Conservation (phyloP, 2,113 vertebrate genomes). For the Stomatorhinus ivindoensis region DNA sequence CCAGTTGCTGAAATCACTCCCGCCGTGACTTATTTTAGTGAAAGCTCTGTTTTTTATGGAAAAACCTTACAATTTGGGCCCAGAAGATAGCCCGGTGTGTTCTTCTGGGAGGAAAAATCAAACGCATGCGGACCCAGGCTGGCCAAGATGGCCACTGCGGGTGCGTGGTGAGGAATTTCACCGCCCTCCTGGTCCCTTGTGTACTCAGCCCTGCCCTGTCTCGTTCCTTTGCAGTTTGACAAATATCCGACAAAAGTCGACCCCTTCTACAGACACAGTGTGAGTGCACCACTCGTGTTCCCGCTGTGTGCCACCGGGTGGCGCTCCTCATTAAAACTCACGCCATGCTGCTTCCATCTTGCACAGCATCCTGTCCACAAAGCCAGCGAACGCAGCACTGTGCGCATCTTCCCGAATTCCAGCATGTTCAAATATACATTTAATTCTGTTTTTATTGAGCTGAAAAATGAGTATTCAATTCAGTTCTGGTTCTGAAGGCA, state of each 20-base stretch:
- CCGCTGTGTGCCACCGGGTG: slow-evolving; percentile 2
- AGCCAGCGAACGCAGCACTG: not conserved
- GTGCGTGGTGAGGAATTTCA: not conserved
- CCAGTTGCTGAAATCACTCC: not conserved
- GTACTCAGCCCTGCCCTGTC: slow-evolving; percentile 67
- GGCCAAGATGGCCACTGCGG: not conserved
- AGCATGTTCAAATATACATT: not conserved
- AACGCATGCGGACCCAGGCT: not conserved
- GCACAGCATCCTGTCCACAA: slow-evolving; percentile 15
- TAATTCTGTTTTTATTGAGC: not conserved
- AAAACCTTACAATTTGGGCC: not conserved
- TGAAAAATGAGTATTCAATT: not conserved
- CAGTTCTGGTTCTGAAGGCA: not conserved
- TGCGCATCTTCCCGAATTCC: not conserved
- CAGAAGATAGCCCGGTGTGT: not conserved
- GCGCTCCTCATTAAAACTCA: not conserved
- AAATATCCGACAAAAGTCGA: slow-evolving; percentile 99
- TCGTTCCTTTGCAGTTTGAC: slow-evolving; percentile 96
- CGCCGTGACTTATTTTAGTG: not conserved
- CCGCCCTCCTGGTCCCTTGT: not conserved
- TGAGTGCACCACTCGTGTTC: slow-evolving; percentile 65
- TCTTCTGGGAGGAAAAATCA: not conserved
- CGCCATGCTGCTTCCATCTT: not conserved
- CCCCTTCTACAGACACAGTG: slow-evolving; percentile 99
- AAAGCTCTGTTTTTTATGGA: not conserved